Evolutionary conservation across 2,113 vertebrate genomes (phyloP).

Genomic region (Chlorocebus sabaeus): DNA sequence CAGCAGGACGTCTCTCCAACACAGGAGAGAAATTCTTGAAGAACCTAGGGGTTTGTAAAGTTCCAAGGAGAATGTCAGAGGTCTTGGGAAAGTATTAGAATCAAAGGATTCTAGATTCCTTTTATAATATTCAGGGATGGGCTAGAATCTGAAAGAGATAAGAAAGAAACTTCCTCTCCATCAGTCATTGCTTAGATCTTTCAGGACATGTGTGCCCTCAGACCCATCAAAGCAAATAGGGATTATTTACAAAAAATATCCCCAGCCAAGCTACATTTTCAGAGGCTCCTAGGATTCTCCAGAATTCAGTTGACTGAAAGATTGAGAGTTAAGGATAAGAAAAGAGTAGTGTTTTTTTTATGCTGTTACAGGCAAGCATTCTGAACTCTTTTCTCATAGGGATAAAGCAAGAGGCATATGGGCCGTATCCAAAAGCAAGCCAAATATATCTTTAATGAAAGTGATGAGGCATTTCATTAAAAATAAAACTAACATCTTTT

Average conservation of each 20-base stretch:
- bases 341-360: neutral
- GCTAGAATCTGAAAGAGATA: neutral
- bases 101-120: constrained; percentile 43
- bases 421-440: neutral
- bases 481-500: neutral
- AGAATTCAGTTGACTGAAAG: neutral
- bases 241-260: neutral
- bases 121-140: too few species aligned
- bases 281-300: neutral
- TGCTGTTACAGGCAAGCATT: neutral
- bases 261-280: neutral
- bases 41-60: neutral
- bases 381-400: neutral
- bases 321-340: neutral
- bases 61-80: neutral
- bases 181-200: neutral
- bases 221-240: neutral
- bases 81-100: neutral
- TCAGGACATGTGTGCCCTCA: neutral
- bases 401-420: neutral
- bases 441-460: neutral
- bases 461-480: neutral
- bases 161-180: neutral
- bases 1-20: neutral
- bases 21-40: neutral